Evolutionary conservation across 2,113 vertebrate genomes (phyloP).

Genomic region (Nesogale talazaci): DNA sequence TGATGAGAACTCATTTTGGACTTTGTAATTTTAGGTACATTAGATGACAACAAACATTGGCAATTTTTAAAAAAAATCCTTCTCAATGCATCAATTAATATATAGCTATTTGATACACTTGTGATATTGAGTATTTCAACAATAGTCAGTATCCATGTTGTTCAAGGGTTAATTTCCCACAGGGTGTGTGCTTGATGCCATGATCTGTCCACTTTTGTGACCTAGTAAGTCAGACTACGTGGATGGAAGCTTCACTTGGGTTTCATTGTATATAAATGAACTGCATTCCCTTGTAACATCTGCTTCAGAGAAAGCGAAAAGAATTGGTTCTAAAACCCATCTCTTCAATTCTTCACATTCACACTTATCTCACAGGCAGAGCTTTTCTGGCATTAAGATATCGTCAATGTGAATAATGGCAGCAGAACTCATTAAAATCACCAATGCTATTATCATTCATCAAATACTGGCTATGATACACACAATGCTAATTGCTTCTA

Average conservation of each 20-base stretch:
- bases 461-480: not conserved
- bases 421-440: not conserved
- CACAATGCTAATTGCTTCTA: not conserved
- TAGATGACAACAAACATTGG: not conserved
- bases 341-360: not conserved
- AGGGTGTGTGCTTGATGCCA: not conserved
- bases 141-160: not conserved
- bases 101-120: not conserved
- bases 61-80: not conserved
- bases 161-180: not conserved
- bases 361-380: not conserved
- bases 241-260: not conserved
- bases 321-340: not conserved
- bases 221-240: fast-evolving
- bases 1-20: not conserved
- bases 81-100: not conserved
- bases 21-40: not conserved
- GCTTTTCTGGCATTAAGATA: not conserved
- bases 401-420: not conserved
- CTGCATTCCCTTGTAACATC: not conserved
- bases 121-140: not conserved
- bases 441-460: not conserved
- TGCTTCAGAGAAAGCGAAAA: not conserved
- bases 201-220: fast-evolving
- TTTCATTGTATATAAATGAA: not conserved